Conservation (phyloP, 2,888 invertebrate species). For the Ornithoptera alexandrae region DNA sequence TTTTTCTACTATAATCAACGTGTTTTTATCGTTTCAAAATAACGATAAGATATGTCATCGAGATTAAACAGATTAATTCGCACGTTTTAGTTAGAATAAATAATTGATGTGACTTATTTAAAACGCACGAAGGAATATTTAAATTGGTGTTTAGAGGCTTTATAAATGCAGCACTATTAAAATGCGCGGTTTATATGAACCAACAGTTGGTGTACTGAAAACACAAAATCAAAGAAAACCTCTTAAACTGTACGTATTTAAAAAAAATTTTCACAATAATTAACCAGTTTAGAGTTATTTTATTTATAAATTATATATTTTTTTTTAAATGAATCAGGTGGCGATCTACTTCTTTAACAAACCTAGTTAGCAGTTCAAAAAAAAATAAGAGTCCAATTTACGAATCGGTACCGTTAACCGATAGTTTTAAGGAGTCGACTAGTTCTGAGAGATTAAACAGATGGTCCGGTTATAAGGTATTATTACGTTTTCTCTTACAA, state of each 20-base stretch:
- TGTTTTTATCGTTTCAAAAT: neutral
- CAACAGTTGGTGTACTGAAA: neutral
- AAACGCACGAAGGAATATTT: neutral
- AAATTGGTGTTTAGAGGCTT: neutral
- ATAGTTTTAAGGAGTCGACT: conserved; percentile 31
- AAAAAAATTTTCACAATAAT: neutral
- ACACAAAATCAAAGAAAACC: conserved; percentile 9
- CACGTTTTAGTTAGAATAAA: neutral
- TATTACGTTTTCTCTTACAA: neutral
- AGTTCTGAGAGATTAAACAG: conserved; percentile 18
- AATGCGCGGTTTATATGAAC: conserved; percentile 14
- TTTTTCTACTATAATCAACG: neutral
- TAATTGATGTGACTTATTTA: conserved; percentile 5
- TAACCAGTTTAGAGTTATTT: neutral
- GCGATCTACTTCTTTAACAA: conserved; percentile 45
- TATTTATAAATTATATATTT: neutral
- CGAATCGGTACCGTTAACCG: conserved; percentile 21
- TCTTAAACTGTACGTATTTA: conserved; percentile 17
- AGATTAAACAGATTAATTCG: conserved; percentile 19
- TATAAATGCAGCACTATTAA: neutral
- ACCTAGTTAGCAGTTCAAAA: conserved; percentile 39
- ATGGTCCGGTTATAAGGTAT: conserved; percentile 23
- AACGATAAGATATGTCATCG: conserved; percentile 17
- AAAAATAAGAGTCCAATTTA: conserved; percentile 16
- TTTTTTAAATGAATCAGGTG: conserved; percentile 35